A percentile compares a stretch with the other conserved stretches of the same genome.
Conservation (phyloP, 2,888 invertebrate genomes). For the Drosophila multiciliata region DNA sequence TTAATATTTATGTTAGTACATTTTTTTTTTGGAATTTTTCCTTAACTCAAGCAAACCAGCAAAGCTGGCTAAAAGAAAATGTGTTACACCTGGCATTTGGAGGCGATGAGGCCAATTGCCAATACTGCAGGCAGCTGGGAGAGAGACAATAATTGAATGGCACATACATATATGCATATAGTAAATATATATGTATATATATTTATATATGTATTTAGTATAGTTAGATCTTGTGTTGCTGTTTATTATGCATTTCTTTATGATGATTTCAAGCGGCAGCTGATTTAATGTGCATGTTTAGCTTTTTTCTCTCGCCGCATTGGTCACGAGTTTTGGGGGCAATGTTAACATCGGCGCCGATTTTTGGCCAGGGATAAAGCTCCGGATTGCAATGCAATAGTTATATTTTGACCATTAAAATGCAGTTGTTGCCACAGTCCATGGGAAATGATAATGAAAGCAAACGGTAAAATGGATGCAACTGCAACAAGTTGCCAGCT, state of each 20-base stretch:
- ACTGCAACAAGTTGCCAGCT: slow-evolving; percentile 61
- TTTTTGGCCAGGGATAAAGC: slow-evolving; percentile 43
- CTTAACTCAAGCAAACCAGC: background rate
- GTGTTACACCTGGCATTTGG: slow-evolving; percentile 57
- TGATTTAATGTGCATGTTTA: slow-evolving; percentile 69
- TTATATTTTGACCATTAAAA: slow-evolving; percentile 79
- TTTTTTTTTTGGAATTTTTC: background rate
- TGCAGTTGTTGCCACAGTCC: slow-evolving; percentile 52
- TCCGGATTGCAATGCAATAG: slow-evolving; percentile 32
- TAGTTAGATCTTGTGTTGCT: slow-evolving; percentile 37
- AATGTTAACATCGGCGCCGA: slow-evolving; percentile 70
- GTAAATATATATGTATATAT: background rate
- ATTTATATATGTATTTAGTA: slow-evolving; percentile 35
- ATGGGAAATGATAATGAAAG: slow-evolving; percentile 78
- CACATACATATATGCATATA: slow-evolving; percentile 28
- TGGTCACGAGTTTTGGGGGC: slow-evolving; percentile 73
- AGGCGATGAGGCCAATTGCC: slow-evolving; percentile 23
- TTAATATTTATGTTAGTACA: background rate
- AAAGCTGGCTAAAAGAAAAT: slow-evolving; percentile 14
- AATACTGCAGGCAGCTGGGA: slow-evolving; percentile 20
- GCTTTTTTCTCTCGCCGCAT: slow-evolving; percentile 34
- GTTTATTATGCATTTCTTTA: slow-evolving; percentile 65
- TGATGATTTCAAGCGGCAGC: slow-evolving; percentile 72
- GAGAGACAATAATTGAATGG: slow-evolving; percentile 72
- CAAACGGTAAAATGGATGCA: slow-evolving; percentile 62